phyloP scores from a whole-genome alignment of 2,888 invertebrate genomes.

The Stenurella melanura region DNA sequence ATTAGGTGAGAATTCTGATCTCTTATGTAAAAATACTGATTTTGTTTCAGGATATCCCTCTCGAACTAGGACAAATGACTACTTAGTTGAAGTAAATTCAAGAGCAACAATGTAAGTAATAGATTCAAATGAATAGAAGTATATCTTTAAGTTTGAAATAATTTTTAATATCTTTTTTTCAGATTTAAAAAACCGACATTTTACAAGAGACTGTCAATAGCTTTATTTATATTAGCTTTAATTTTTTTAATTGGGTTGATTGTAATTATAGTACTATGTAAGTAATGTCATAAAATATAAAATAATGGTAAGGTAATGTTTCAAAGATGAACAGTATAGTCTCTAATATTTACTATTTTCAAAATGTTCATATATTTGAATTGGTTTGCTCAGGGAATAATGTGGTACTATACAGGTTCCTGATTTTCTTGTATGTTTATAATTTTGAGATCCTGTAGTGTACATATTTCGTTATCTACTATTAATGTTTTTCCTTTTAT shows the following conservation, averaged over 20 bases:
- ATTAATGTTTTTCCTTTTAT: too few species aligned
- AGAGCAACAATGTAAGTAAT: conserved; percentile 61
- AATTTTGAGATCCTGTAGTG: too few species aligned
- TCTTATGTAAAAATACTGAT: not conserved
- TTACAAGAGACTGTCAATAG: conserved; percentile 75
- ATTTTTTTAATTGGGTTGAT: conserved; percentile 60
- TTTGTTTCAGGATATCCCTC: conserved; percentile 62
- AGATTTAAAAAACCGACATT: conserved; percentile 81
- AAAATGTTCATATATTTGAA: too few species aligned
- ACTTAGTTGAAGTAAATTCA: conserved; percentile 67
- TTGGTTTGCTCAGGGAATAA: too few species aligned
- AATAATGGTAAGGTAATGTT: not conserved
- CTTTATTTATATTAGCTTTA: conserved; percentile 75
- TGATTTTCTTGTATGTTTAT: too few species aligned
- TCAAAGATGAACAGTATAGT: not conserved
- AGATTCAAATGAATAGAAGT: not conserved
- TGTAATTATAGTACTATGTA: conserved; percentile 59
- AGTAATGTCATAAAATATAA: conserved; percentile 52
- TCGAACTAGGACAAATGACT: conserved; percentile 68
- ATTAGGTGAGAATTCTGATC: too few species aligned
- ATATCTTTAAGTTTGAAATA: not conserved
- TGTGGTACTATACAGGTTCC: too few species aligned
- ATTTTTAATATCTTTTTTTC: conserved; percentile 63
- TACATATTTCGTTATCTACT: too few species aligned
- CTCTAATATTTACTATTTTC: too few species aligned